A percentile compares a stretch with the other conserved stretches of the same genome.
phyloP scores from a whole-genome alignment of 1,140 invertebrate species.

The Aphaenogaster floridana region DNA sequence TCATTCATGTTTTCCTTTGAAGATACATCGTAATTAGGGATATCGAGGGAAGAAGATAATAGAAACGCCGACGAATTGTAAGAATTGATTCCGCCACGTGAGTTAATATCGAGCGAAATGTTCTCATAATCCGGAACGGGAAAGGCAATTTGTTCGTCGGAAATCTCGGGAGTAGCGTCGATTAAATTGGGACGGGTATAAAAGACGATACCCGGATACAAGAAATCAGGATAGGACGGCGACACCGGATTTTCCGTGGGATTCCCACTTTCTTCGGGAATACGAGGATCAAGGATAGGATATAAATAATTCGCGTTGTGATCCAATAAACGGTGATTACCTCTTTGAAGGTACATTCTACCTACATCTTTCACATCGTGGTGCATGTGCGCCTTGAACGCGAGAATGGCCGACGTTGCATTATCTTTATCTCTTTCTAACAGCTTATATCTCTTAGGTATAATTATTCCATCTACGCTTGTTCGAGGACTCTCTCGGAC shows the following conservation, averaged over 20 bases:
- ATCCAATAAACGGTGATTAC: slow-evolving; percentile 13
- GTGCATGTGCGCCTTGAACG: slow-evolving; percentile 25
- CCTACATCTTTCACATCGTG: slow-evolving; percentile 19
- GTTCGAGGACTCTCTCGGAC: neutral
- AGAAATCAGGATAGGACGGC: neutral
- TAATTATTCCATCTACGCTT: neutral
- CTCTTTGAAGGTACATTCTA: slow-evolving; percentile 12
- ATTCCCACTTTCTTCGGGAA: neutral
- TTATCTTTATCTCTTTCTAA: neutral
- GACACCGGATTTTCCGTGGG: neutral
- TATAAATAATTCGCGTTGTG: neutral
- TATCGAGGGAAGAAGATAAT: neutral
- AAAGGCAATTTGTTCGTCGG: neutral
- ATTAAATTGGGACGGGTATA: neutral
- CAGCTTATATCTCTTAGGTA: neutral
- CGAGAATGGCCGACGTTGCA: neutral
- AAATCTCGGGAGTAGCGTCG: neutral
- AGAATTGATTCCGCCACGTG: neutral
- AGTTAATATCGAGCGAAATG: neutral
- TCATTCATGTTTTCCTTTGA: neutral
- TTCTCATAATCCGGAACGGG: neutral
- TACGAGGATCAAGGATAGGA: neutral
- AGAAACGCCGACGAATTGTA: neutral
- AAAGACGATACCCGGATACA: neutral
- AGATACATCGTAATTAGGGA: neutral